A percentile compares a stretch with the other conserved stretches of the same genome.
These are phyloP conservation scores for Sprattus sprattus DNA, from an alignment of 2,113 vertebrate genomes.

Conservation along the genomic window DNA sequence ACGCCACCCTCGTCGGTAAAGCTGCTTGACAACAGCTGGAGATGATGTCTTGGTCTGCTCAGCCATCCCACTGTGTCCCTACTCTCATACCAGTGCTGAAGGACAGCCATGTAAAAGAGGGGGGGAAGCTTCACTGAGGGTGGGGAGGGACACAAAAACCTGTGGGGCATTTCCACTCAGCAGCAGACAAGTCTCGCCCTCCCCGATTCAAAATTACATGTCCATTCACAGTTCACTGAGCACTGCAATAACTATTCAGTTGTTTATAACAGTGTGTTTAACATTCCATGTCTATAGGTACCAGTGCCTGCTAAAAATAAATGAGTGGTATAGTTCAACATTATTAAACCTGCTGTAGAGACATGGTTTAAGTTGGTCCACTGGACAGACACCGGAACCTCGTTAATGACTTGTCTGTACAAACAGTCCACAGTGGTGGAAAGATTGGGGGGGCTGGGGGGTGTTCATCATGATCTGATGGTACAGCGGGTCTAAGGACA, in stretches of 20 bases:
- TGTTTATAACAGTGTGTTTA: neutral
- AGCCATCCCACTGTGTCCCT: neutral
- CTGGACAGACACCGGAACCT: neutral
- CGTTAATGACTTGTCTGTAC: neutral
- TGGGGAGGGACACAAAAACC: neutral
- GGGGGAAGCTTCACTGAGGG: neutral
- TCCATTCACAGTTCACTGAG: constrained; percentile 4
- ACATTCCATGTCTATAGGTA: neutral
- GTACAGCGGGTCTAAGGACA: no score
- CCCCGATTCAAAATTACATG: neutral
- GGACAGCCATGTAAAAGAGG: neutral
- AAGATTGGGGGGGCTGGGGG: no score
- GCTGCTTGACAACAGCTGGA: neutral
- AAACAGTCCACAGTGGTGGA: neutral
- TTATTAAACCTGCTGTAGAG: neutral
- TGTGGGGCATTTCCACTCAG: neutral
- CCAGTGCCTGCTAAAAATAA: neutral
- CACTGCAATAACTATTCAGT: neutral
- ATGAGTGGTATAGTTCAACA: neutral
- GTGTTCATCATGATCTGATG: neutral
- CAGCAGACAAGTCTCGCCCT: neutral
- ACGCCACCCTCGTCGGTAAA: neutral
- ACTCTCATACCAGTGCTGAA: neutral
- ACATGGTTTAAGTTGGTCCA: neutral
- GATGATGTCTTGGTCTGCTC: neutral